These are phyloP conservation scores for Microctenopoma lineatum DNA, from an alignment of 2,797 vertebrate genomes.

Conservation along the genomic window DNA sequence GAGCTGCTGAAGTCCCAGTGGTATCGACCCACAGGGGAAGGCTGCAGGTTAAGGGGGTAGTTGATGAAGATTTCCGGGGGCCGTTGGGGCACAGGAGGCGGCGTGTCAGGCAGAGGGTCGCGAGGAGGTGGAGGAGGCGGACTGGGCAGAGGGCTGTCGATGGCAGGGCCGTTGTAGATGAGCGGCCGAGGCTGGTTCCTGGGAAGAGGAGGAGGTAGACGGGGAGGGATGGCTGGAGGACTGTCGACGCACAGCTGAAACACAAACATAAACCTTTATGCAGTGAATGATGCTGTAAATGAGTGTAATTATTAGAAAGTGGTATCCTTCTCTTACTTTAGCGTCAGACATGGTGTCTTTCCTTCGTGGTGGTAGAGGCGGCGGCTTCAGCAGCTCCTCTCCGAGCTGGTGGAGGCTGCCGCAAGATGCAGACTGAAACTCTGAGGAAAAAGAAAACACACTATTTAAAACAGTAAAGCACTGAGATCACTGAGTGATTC, in stretches of 20 bases:
- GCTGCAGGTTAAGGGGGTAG: conserved; percentile 90
- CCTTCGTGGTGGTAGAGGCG: conserved; percentile 93
- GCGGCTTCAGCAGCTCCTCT: conserved; percentile 91
- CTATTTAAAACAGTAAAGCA: no score
- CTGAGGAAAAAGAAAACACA: conserved; percentile 69
- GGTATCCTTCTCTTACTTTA: conserved; percentile 82
- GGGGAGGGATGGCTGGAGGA: conserved; percentile 94
- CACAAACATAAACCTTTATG: not conserved
- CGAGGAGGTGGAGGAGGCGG: conserved; percentile 89
- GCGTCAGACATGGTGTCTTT: conserved; percentile 87
- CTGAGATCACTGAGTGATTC: not conserved
- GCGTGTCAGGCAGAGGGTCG: conserved; percentile 90
- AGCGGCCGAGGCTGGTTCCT: conserved; percentile 88
- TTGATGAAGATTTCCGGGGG: conserved; percentile 98
- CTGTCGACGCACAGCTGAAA: conserved; percentile 86
- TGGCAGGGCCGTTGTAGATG: conserved; percentile 77
- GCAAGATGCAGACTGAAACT: conserved; percentile 91
- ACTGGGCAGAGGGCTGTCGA: conserved; percentile 89
- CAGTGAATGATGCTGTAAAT: no score
- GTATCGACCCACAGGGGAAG: conserved; percentile 89
- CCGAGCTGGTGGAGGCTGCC: conserved; percentile 91
- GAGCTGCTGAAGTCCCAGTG: conserved; percentile 90
- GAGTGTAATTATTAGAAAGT: no score
- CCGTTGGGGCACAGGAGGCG: conserved; percentile 90
- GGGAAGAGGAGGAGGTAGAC: conserved; percentile 87